Evolutionary conservation across 2,888 invertebrate species (phyloP).

Genomic region (Caenorhabditis panamensis): DNA sequence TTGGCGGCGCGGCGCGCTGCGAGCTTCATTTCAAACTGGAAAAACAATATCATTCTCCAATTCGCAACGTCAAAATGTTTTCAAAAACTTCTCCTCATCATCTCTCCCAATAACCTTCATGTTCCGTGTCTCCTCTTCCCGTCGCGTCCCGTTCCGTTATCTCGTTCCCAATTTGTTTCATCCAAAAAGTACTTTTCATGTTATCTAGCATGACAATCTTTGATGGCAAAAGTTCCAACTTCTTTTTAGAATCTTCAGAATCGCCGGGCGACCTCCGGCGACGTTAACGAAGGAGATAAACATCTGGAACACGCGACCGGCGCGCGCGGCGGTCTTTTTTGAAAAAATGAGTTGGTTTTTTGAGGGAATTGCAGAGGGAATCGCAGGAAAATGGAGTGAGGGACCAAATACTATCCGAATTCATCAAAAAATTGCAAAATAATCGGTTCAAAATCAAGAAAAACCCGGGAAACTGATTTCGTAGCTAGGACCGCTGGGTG

Average conservation of each 20-base stretch:
- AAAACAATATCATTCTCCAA: background rate
- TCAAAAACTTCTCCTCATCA: background rate
- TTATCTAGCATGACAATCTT: background rate
- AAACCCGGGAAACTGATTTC: no score
- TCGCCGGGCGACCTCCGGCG: constrained; percentile 55
- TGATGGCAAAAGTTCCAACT: constrained; percentile 16
- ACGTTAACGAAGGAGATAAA: constrained; percentile 45
- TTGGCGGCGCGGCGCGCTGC: no score
- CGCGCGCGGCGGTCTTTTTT: constrained; percentile 27
- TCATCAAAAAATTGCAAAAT: no score
- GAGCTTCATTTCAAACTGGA: no score
- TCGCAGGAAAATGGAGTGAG: background rate
- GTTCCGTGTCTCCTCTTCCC: background rate
- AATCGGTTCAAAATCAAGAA: no score
- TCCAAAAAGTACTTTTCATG: background rate
- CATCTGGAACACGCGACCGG: constrained; percentile 59
- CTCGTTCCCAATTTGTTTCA: constrained; percentile 9
- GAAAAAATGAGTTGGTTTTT: constrained; percentile 5
- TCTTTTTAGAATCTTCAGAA: constrained; percentile 20
- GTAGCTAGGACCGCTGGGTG: no score
- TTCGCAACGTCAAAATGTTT: background rate
- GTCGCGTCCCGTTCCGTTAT: background rate
- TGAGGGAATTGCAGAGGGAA: constrained; percentile 8
- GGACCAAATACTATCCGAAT: no score
- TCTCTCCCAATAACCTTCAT: background rate